Conservation (phyloP, 2,113 vertebrate genomes). For the Sylvia atricapilla region DNA sequence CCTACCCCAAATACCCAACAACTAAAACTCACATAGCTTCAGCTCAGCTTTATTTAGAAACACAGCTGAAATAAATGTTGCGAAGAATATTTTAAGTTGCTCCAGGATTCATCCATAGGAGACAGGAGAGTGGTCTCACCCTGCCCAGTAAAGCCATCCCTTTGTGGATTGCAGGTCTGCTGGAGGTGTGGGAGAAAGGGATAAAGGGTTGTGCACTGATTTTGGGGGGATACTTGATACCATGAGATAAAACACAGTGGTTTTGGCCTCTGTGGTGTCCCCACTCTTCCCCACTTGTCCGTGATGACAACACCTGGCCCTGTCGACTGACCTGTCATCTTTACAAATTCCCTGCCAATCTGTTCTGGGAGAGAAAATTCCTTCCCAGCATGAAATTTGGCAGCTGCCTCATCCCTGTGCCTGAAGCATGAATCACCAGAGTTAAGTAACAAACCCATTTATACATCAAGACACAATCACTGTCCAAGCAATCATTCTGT, state of each 20-base stretch:
- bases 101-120: not conserved
- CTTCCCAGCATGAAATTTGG: conserved; percentile 5
- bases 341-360: not conserved
- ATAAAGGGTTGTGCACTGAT: not conserved
- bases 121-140: not conserved
- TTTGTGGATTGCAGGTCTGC: not conserved
- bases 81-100: not conserved
- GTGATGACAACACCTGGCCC: not conserved
- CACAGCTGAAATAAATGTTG: not conserved
- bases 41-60: not conserved
- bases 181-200: not conserved
- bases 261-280: not conserved
- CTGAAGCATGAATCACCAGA: conserved; percentile 62
- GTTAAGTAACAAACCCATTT: conserved; percentile 65
- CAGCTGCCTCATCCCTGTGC: conserved; percentile 42
- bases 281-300: not conserved
- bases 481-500: conserved; percentile 27
- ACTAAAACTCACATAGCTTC: not conserved
- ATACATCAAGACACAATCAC: conserved; percentile 3
- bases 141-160: not conserved
- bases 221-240: not conserved
- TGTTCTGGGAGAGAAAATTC: conserved; percentile 27
- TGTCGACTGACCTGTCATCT: not conserved
- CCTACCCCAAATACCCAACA: not conserved
- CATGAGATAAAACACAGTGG: rapidly evolving